Base-by-base conservation (phyloP, 2,797 vertebrate species). In the Typhlichthys eigenmanni region DNA sequence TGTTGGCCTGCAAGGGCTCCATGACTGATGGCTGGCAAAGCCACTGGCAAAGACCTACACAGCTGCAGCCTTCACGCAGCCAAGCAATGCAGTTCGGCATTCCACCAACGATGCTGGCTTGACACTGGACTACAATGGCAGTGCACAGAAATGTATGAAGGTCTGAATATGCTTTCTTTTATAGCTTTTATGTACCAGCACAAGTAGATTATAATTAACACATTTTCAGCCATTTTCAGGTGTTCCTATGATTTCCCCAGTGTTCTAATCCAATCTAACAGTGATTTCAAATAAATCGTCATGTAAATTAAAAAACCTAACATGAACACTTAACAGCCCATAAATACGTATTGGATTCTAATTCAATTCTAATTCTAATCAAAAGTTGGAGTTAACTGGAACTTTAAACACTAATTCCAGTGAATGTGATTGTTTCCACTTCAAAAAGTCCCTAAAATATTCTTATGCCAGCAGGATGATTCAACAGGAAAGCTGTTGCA, bases 11-110 rank as follows among this genome's bases (percentile, higher is more conserved):
- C 64, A 45, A 43, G 47, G 38, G 24, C 61, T 79, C 66, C 62
- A 75, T 86, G 84, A 83, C 81, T 77, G 85, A 88, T 85, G 83
- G 76, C 43, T 69, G 78, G 60, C 82, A 85, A 78, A 83, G 72
- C 64, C 64, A 17, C 13, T 87, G 82, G 86, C 83, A 72, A 62
- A 7, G 69, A 14, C 58, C 17, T 58, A 47, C 70, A 72, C 83
- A 84, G 85, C 84, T 86, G 76, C 77, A 74, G 58, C 64, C 7
- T 57, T 17, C 11, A 0, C 1, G 19, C 68, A 67, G 74, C 78
- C 80, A 69, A 71, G 49, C 66, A 69, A 61, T 63, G 66, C 66
- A 10, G 66, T 63, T 63, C 24, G 1, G 68, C 68, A 79, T 79
- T 72, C 68, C 72, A 75, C 55, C 55, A 16, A 24, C 62, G 7